Base-by-base conservation (phyloP, 2,113 vertebrate species). In the Actenoides lindsayi region DNA sequence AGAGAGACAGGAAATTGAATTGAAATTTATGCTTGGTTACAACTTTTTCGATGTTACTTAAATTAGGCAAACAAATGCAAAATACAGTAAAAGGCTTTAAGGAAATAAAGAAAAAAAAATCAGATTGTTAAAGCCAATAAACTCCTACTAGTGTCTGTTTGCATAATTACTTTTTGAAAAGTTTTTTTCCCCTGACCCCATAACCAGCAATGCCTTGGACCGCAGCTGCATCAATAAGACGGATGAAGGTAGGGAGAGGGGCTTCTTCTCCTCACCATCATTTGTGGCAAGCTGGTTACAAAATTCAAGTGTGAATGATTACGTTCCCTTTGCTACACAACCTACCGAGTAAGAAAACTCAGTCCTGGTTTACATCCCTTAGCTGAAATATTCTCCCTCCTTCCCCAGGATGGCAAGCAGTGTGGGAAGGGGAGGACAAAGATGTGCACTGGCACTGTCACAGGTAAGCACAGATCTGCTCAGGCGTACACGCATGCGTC, bases 1-100 rank as follows among this genome's bases (percentile, higher is more conserved):
- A 89, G 70, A 88, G 78, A 89, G 65, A 37, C 94, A 96, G 94
- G 95, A 97, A 96, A 95, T 87, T 79, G 51, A 65, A 78, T 94
- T 95, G 91, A 92, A 93, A 96, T 84, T 95, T 87, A 87, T 84
- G 89, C 90, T 37, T 7, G 13, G 62, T 87, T 96, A 84, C 35
- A 87, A 84, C 24, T 84, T 89, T 64, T 84, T 51, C 41, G 5
- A 5, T 23, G 77, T 64, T 78, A 81, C 37, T 90, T 78, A 75
- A 89, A 83, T 75, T 35, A 81, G 84, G 80, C 37, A 75, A 89
- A 81, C 10, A 81, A 65, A 92, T 62, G 63, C 63, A 92, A 94
- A 11, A 17, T 4, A 54, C 5, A 39, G 41, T 6, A 54, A 7
- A 25, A 63, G 51, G 20, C 5, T 88, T 35, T 28, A 74, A 44